phyloP scores from a whole-genome alignment of 2,888 invertebrate genomes.

The Drosophila incognita region DNA sequence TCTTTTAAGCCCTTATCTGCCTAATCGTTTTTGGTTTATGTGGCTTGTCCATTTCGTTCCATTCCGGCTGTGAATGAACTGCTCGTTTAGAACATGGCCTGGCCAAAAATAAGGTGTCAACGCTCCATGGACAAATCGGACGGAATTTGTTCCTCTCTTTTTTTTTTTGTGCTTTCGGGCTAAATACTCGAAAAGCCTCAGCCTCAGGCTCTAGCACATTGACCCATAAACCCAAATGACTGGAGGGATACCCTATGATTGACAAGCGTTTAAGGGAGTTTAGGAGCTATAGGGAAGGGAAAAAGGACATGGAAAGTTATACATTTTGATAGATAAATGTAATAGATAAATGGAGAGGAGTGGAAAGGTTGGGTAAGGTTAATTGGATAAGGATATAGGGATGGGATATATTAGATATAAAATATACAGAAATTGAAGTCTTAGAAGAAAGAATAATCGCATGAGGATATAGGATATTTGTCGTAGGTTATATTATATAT shows the following conservation, averaged over 20 bases:
- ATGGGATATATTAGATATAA: not conserved
- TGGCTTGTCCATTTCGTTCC: constrained; percentile 13
- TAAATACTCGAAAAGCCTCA: constrained; percentile 24
- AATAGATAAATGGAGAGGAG: not conserved
- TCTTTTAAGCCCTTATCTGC: constrained; percentile 57
- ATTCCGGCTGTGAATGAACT: constrained; percentile 44
- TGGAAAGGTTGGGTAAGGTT: fast-evolving
- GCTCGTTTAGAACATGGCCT: constrained; percentile 39
- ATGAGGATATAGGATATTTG: not conserved
- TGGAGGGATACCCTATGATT: constrained; percentile 22
- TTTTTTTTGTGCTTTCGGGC: constrained; percentile 7
- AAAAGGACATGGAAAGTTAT: not conserved
- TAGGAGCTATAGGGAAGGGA: no score
- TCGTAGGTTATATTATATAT: not conserved
- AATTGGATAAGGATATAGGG: not conserved
- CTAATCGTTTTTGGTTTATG: constrained; percentile 43
- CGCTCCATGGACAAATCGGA: constrained; percentile 36
- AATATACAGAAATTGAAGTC: not conserved
- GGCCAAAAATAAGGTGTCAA: constrained; percentile 62
- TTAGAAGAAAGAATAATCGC: not conserved
- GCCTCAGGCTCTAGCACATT: constrained; percentile 60
- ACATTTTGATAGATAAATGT: not conserved
- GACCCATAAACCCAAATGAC: constrained; percentile 56
- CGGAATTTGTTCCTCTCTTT: constrained; percentile 24
- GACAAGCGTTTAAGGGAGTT: not conserved